Evolutionary conservation across 2,113 vertebrate species (phyloP), one percentile per base, ranked within the genome.

Genomic region (Serilophus lunatus): DNA sequence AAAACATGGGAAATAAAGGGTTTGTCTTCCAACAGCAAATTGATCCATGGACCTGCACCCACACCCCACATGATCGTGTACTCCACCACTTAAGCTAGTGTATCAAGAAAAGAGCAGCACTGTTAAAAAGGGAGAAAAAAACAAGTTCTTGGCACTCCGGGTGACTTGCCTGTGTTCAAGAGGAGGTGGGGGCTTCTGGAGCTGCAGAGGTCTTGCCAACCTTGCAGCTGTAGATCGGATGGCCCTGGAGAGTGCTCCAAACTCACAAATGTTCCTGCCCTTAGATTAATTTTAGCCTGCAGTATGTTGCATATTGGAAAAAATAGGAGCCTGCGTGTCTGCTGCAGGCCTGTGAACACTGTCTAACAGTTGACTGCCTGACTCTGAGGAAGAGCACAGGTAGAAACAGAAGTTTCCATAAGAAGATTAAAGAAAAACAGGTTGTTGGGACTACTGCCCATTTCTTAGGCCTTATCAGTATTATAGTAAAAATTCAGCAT

Each of bases 241-340:
- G 6, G 5, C n/a, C 10, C 12, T 20, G 3, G n/a, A 80, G 23
- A 78, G 13, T 25, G 17, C 18, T 89, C 47, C n/a, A 70, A 86
- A 59, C 42, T 40, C 3, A 1, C 1, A 0, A 28, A 38, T 31
- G 12, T 33, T 84, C 29, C 50, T 68, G 25, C 16, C 24, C 16
- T 70, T 64, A 18, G 26, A 35, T 22, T 12, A 88, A 72, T 78
- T 91, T 84, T 35, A 71, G 31, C 26, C 54, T 1, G 1, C 51
- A 40, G 31, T 23, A 45, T 19, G 17, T 35, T 77, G 11, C 33
- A 80, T 16, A 2, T 1, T 13, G 24, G 33, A 28, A 92, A 75
- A 89, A 45, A 38, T 22, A 89, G 47, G 9, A 86, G 6, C 7
- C 12, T 35, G 16, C 4, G 2, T 57, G 24, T 44, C 29, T 64